Evolutionary conservation across 2,797 vertebrate genomes (phyloP), one percentile per base, ranked within the genome.

Genomic region (Aplochiton taeniatus): DNA sequence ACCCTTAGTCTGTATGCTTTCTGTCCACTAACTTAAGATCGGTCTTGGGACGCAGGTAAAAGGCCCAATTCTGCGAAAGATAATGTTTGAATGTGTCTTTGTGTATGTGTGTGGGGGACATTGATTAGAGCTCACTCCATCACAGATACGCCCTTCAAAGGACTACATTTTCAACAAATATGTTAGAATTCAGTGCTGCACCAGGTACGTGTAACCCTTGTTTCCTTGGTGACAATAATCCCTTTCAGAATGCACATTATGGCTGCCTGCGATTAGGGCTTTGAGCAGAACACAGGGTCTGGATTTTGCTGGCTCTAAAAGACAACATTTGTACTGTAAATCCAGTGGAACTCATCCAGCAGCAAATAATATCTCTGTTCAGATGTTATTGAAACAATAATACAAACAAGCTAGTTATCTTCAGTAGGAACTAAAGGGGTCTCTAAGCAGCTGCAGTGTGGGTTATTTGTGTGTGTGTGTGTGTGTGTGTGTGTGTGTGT

Each of bases 331-430:
- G 16, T 18, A 14, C 41, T 11, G 9, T 80, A 77, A 76, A 72
- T 73, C 63, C 14, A n/a, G n/a, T 66, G 71, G 57, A 63, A 57
- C 19, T 14, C 19, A 16, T 65, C 66, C 73, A 77, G 65, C 17
- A 12, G 49, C 20, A 0, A 56, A 73, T 63, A 63, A 72, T 67
- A 66, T 61, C 61, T 57, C 65, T 65, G 45, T 63, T 9, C 18
- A 65, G 78, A 70, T 56, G 49, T 53, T 65, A 71, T 43, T 53
- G 70, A 78, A 85, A 84, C 76, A 83, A 85, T 85, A 72, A 73
- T 52, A 55, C 58, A 55, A 61, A 79, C 83, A 85, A 11, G 16
- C 16, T 19, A 65, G 78, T 71, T 50, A 69, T 58, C 65, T 74
- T 75, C 63, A 85, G 84, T 82, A 77, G 66, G 45, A 69, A 55